phyloP scores from a whole-genome alignment of 2,113 vertebrate genomes.

The Passer montanus region DNA sequence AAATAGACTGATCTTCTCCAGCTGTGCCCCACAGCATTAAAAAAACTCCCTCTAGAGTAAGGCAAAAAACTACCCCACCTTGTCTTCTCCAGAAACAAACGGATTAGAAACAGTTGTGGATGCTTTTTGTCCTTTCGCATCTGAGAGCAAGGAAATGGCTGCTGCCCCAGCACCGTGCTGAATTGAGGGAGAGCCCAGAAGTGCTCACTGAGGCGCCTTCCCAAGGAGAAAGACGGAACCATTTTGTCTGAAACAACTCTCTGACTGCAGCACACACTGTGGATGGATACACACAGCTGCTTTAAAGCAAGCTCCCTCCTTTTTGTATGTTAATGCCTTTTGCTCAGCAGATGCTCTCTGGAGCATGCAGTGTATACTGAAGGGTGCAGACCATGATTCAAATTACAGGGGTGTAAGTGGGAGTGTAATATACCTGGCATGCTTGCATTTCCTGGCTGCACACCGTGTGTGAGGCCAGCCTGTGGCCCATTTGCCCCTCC shows the following conservation, averaged over 20 bases:
- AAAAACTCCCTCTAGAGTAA: background rate
- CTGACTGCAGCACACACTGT: background rate
- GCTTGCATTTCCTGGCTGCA: background rate
- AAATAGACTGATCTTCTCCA: background rate
- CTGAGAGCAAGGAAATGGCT: background rate
- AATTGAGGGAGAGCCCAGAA: background rate
- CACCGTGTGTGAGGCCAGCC: rapidly evolving
- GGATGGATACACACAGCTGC: background rate
- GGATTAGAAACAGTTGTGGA: background rate
- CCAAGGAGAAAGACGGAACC: background rate
- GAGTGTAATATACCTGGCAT: too few species aligned
- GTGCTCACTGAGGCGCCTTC: background rate
- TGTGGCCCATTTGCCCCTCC: background rate
- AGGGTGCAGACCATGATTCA: background rate
- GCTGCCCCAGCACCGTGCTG: background rate
- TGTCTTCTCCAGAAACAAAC: background rate
- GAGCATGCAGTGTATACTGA: background rate
- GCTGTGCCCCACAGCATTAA: background rate
- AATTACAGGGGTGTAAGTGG: background rate
- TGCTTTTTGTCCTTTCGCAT: background rate
- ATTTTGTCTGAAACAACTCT: background rate
- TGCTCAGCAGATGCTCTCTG: background rate
- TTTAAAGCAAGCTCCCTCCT: background rate
- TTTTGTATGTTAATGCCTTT: conserved; percentile 4
- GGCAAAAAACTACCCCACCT: background rate